Conservation (phyloP, 2,113 vertebrate genomes). For the Nasalis larvatus region DNA sequence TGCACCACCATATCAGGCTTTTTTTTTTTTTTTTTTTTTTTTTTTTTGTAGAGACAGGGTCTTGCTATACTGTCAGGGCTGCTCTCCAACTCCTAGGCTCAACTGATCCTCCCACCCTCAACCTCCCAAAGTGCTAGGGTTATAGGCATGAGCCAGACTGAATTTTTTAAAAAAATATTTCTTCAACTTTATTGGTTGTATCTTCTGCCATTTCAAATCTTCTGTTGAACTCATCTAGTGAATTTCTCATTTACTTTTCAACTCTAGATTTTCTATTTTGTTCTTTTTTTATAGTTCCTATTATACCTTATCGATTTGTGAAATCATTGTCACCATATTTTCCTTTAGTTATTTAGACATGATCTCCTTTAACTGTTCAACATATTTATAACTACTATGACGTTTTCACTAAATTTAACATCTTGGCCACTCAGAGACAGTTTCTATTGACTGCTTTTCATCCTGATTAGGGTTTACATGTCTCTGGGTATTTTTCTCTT, state of each 20-base stretch:
- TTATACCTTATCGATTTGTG: not conserved
- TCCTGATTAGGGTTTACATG: not conserved
- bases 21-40: no score
- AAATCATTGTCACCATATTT: not conserved
- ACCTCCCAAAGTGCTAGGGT: no score
- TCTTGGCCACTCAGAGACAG: not conserved
- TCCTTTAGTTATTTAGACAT: not conserved
- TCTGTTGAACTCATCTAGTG: not conserved
- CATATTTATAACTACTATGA: not conserved
- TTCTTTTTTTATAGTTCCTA: not conserved
- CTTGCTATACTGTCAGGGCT: no score
- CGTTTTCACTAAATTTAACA: constrained; percentile 14
- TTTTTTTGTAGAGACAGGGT: no score
- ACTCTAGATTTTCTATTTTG: not conserved
- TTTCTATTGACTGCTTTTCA: not conserved
- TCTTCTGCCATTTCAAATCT: not conserved
- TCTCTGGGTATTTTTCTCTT: not conserved
- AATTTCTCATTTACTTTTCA: not conserved
- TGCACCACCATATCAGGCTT: no score
- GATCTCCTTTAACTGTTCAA: not conserved
- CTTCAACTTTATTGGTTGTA: not conserved
- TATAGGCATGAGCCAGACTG: no score
- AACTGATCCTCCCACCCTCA: no score
- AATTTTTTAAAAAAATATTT: not conserved
- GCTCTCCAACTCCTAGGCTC: no score